A percentile compares a stretch with the other conserved stretches of the same genome.
phyloP scores from a whole-genome alignment of 2,888 invertebrate species.

The Chaitophorus viminalis region DNA sequence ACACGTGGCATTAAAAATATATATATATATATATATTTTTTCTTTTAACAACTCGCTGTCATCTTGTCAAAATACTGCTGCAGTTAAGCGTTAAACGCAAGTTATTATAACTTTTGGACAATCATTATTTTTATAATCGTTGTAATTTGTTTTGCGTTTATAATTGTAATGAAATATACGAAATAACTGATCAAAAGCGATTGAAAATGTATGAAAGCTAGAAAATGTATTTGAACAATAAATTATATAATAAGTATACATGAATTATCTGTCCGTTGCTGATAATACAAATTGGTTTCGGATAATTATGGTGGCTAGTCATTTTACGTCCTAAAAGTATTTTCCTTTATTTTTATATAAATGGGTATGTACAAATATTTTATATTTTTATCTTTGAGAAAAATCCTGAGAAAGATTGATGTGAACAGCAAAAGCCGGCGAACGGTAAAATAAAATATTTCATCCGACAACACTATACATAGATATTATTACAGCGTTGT shows the following conservation, averaged over 20 bases:
- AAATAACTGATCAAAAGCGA: neutral
- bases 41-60: neutral
- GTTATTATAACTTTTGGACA: neutral
- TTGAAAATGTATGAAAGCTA: too few species aligned
- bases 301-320: too few species aligned
- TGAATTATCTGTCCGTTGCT: too few species aligned
- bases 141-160: conserved; percentile 1
- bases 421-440: neutral
- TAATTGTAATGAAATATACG: neutral
- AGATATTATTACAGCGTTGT: neutral
- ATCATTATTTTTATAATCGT: neutral
- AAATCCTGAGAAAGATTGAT: neutral
- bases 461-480: too few species aligned
- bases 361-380: too few species aligned
- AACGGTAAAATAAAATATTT: neutral
- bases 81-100: neutral
- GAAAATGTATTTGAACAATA: too few species aligned
- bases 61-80: neutral
- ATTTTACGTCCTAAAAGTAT: too few species aligned
- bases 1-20: too few species aligned
- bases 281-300: too few species aligned
- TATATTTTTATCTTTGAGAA: neutral
- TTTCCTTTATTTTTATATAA: too few species aligned
- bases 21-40: too few species aligned
- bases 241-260: too few species aligned